Base-by-base conservation (phyloP, 2,797 vertebrate genomes). In the Leptatherina wallacei region DNA sequence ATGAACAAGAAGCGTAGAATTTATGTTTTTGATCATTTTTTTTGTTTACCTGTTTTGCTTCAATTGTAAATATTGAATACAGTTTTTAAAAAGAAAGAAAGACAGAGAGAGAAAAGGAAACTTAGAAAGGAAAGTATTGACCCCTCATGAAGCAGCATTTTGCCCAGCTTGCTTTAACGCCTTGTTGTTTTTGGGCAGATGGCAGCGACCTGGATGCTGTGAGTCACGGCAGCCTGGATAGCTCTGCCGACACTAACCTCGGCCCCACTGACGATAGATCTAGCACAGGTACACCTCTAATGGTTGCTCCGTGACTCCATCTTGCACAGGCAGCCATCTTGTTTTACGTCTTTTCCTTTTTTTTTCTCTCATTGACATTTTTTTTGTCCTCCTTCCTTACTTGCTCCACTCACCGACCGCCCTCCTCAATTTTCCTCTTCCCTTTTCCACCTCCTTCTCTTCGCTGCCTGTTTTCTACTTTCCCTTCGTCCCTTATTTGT, bases 221-320 rank as follows among this genome's bases (percentile, higher is more conserved):
- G 89, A 96, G 95, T 91, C 95, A 96, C 69, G 94, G 94, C 91
- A 96, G 95, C 93, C 91, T 96, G 94, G 95, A 96, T 87, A 96
- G 95, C 87, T 94, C 93, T 84, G 94, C 93, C 67, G 95, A 96
- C 92, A 75, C 86, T 73, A 85, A 89, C 89, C 86, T 82, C 85
- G 86, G 88, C 65, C 87, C 94, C 81, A 86, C 94, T 80, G 96
- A 96, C 56, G 96, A 96, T 92, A 93, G 94, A 91, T 94, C 94
- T 90, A 96, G 95, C 92, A 95, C 95, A 95, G 95, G 95, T 96
- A 92, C 88, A 82, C 81, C 29, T 69, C 57, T 55, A 32, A 60
- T 16, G 72, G 55, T 75, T 70, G 71, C 81, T 55, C 35, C 76
- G 52, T 27, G 20, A 65, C 73, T 65, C 60, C 36, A 52, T n/a